phyloP scores from a whole-genome alignment of 2,113 vertebrate species.

The Gorsachius goisagi region DNA sequence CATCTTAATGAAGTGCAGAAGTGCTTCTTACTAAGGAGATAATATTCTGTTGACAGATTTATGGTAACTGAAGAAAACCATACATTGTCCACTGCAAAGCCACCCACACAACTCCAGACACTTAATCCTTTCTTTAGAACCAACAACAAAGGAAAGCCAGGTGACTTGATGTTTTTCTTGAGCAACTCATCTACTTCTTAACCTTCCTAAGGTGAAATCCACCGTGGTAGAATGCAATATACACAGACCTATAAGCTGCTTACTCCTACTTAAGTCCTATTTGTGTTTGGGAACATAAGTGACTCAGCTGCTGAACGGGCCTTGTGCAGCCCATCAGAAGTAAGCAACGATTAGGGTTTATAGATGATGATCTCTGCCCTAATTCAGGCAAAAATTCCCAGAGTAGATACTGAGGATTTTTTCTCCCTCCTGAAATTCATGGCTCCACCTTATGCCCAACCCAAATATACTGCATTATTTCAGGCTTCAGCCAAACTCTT shows the following conservation, averaged over 20 bases:
- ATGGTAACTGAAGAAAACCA: not conserved
- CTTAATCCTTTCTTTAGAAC: not conserved
- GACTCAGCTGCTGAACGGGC: not conserved
- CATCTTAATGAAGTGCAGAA: not conserved
- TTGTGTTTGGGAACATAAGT: not conserved
- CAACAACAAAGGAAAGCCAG: not conserved
- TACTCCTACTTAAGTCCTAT: not conserved
- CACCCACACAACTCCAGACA: not conserved
- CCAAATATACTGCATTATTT: not conserved
- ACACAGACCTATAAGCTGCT: fast-evolving
- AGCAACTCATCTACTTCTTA: not conserved
- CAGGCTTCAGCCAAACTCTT: not conserved
- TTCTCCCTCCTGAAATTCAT: not conserved
- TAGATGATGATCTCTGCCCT: not conserved
- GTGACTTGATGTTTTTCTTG: not conserved
- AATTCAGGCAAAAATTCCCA: not conserved
- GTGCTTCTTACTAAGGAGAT: not conserved
- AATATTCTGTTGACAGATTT: not conserved
- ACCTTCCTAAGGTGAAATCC: not conserved
- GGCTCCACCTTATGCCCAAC: not conserved
- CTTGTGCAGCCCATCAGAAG: not conserved
- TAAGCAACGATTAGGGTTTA: not conserved
- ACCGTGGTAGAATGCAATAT: not conserved
- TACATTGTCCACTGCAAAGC: not conserved
- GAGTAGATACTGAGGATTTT: not conserved